phyloP scores from a whole-genome alignment of 2,797 vertebrate species.

The Nothura maculosa region DNA sequence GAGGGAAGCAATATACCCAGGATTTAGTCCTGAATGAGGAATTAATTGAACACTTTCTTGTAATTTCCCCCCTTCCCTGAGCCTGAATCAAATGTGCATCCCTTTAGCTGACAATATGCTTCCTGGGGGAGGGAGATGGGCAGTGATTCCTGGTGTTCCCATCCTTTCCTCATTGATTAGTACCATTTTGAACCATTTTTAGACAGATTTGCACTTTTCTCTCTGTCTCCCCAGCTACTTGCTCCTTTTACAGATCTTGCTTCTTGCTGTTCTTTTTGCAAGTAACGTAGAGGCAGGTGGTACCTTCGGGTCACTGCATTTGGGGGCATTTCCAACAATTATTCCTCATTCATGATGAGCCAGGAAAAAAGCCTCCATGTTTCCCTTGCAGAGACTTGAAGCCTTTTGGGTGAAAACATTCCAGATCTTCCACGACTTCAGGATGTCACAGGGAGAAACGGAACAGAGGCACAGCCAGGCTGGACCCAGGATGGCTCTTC shows the following conservation, averaged over 20 bases:
- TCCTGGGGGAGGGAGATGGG: rapidly evolving
- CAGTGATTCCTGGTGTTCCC: background rate
- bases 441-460: background rate
- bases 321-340: background rate
- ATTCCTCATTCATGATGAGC: rapidly evolving
- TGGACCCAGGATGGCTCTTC: background rate
- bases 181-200: background rate
- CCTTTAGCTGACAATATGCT: background rate
- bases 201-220: background rate
- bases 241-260: background rate
- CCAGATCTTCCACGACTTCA: background rate
- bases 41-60: slow-evolving; percentile 71
- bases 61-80: background rate
- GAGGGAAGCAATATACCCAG: background rate
- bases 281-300: rapidly evolving
- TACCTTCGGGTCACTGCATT: rapidly evolving
- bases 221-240: too few species aligned
- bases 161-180: background rate
- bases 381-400: background rate
- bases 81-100: background rate
- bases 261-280: background rate
- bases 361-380: background rate
- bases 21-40: slow-evolving; percentile 12
- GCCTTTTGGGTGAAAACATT: background rate
- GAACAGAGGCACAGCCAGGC: background rate